Conservation (phyloP, 2,113 vertebrate genomes). For the Aspiorhynchus laticeps region DNA sequence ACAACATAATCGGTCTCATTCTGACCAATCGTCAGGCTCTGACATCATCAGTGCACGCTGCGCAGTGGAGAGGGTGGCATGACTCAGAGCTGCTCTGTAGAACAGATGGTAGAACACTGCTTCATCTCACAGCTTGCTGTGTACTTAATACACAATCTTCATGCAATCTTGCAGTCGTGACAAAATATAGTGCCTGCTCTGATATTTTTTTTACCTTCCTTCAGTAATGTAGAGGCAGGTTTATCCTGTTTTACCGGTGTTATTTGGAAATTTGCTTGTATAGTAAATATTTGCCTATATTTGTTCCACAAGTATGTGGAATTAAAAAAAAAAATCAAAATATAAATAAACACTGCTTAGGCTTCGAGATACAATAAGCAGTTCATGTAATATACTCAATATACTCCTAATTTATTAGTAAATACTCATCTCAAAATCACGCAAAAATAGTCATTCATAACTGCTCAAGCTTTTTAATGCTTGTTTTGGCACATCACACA, state of each 20-base stretch:
- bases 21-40: not conserved
- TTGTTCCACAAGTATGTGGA: no score
- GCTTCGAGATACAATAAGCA: not conserved
- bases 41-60: constrained; percentile 12
- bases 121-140: constrained; percentile 16
- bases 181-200: not conserved
- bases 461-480: not conserved
- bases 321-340: not conserved
- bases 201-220: not conserved
- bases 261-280: not conserved
- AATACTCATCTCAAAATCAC: not conserved
- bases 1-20: constrained; percentile 19
- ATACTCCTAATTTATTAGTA: not conserved
- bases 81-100: constrained; percentile 40
- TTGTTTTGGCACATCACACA: not conserved
- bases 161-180: constrained; percentile 20
- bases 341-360: not conserved
- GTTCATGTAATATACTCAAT: no score
- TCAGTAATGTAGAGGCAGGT: not conserved
- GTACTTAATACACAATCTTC: not conserved
- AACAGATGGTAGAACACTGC: constrained; percentile 41
- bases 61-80: not conserved
- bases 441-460: not conserved
- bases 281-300: not conserved
- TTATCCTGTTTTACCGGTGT: not conserved